phyloP scores from a whole-genome alignment of 2,797 vertebrate species.

The Phaenicophaeus curvirostris region DNA sequence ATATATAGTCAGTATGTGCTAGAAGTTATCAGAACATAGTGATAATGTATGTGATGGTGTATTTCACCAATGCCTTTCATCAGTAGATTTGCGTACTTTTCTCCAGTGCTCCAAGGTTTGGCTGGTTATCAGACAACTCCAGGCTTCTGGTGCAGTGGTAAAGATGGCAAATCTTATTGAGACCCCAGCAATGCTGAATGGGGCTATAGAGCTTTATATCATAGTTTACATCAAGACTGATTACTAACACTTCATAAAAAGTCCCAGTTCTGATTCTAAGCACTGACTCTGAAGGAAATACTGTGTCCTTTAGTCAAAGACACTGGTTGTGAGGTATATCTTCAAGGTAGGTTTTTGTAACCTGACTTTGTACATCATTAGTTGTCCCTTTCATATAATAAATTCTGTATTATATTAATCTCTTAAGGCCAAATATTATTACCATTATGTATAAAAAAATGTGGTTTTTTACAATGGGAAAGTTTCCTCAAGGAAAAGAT shows the following conservation, averaged over 20 bases:
- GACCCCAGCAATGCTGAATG: background rate
- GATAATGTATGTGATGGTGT: background rate
- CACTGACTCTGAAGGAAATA: background rate
- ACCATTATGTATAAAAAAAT: background rate
- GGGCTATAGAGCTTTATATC: background rate
- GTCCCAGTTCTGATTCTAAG: background rate
- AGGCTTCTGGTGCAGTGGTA: background rate
- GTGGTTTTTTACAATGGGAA: background rate
- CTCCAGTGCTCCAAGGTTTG: background rate
- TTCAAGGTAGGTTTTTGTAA: background rate
- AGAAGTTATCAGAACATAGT: rapidly evolving
- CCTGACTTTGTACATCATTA: background rate
- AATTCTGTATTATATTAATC: background rate
- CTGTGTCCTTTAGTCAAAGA: background rate
- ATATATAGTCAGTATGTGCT: background rate
- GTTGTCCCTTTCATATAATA: background rate
- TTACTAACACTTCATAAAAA: background rate
- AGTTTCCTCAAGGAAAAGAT: background rate
- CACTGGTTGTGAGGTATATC: background rate
- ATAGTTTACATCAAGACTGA: rapidly evolving
- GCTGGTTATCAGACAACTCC: background rate
- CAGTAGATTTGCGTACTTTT: background rate
- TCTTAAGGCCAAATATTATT: slow-evolving; percentile 3
- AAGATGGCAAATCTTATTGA: background rate
- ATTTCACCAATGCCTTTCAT: background rate